These are phyloP conservation scores for Drosophila maculinotata DNA, from an alignment of 2,888 invertebrate species.

Conservation along the genomic window DNA sequence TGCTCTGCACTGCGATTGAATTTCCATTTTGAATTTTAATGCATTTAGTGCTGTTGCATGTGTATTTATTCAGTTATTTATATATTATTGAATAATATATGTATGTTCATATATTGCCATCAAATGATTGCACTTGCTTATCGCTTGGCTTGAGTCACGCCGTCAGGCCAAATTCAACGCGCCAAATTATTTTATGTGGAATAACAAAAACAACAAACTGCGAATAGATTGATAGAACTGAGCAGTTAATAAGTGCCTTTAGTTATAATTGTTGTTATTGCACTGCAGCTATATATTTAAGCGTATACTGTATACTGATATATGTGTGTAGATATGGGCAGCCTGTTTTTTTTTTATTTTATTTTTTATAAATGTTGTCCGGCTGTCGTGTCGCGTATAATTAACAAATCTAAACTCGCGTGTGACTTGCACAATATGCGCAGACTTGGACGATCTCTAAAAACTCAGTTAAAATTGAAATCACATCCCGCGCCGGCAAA, in stretches of 20 bases:
- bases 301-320: not conserved
- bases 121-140: conserved; percentile 5
- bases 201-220: conserved; percentile 9
- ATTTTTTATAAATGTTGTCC: conserved; percentile 20
- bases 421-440: conserved; percentile 62
- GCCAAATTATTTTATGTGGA: conserved; percentile 22
- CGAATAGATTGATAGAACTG: conserved; percentile 9
- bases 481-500: conserved; percentile 48
- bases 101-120: not conserved
- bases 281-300: conserved; percentile 21
- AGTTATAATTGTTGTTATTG: conserved; percentile 14
- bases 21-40: conserved; percentile 19
- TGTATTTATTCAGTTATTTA: not conserved
- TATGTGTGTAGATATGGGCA: conserved; percentile 9
- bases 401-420: conserved; percentile 44
- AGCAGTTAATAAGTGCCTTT: conserved; percentile 16
- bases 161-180: conserved; percentile 12
- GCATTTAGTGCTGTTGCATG: conserved; percentile 10
- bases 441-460: conserved; percentile 7
- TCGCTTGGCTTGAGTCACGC: conserved; percentile 14
- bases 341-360: conserved; percentile 10
- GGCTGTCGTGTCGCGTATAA: conserved; percentile 48
- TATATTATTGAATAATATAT: not conserved
- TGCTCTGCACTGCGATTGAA: conserved; percentile 7
- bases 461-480: conserved; percentile 1